Percentiles rank a stretch among this genome's conserved stretches.
Conservation (phyloP, 1,140 invertebrate species). For the Drosophila truncata region DNA sequence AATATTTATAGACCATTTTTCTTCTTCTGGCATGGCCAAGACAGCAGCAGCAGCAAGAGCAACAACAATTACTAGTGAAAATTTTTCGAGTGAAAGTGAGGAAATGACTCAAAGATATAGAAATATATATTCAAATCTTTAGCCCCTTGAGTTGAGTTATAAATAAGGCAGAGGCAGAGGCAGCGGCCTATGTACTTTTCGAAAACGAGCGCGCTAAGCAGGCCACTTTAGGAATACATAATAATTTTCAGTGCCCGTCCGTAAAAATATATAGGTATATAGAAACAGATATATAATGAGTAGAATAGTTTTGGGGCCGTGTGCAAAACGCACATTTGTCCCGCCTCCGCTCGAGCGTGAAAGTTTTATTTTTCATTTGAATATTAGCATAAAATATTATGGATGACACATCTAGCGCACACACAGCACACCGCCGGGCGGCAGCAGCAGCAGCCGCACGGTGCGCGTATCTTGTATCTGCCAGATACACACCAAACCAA, state of each 20-base stretch:
- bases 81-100: slow-evolving; percentile 58
- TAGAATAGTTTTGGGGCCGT: slow-evolving; percentile 69
- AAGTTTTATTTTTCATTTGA: slow-evolving; percentile 77
- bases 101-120: slow-evolving; percentile 30
- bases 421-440: slow-evolving; percentile 9
- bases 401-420: slow-evolving; percentile 79
- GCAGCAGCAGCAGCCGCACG: slow-evolving; percentile 16
- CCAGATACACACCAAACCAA: slow-evolving; percentile 32
- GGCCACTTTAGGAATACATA: slow-evolving; percentile 73
- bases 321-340: slow-evolving; percentile 83
- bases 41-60: slow-evolving; percentile 48
- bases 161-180: slow-evolving; percentile 53
- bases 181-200: slow-evolving; percentile 57
- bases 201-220: slow-evolving; percentile 24
- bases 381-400: slow-evolving; percentile 84
- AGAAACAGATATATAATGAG: slow-evolving; percentile 35
- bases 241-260: slow-evolving; percentile 43
- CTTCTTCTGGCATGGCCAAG: slow-evolving; percentile 63
- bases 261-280: slow-evolving; percentile 20
- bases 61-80: slow-evolving; percentile 22
- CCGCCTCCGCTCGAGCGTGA: slow-evolving; percentile 81
- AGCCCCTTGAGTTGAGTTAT: slow-evolving; percentile 71
- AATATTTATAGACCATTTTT: slow-evolving; percentile 81
- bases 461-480: slow-evolving; percentile 57
- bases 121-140: slow-evolving; percentile 27